Base-by-base conservation (phyloP, 64 coral and sea anemone genomes). In the Orbicella faveolata region DNA sequence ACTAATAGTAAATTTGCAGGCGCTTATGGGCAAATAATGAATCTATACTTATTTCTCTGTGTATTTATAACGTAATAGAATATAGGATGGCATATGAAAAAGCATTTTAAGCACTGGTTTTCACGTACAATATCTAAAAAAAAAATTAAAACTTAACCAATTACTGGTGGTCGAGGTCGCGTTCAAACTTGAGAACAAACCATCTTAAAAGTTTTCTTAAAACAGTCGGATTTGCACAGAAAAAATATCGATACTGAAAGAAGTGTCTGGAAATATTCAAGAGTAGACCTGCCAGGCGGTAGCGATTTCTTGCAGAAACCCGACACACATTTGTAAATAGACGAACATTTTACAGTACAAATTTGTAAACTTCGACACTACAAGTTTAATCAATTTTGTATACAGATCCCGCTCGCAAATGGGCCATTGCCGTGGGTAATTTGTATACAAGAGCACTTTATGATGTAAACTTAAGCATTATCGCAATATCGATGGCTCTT, bases 21-120 rank as follows among this genome's bases (percentile, higher is more conserved):
- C 1, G 37, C 37, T 72, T 65, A 53, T 8, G 1, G 25, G n/a
- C 36, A 44, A 12, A 69, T 16, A 85, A 54, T 72, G 25, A 52
- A 69, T 85, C 11, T 25, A 85, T 72, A 70, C 14, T 30, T 52
- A 52, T 85, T 36, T 36, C 82, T 85, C 12, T 81, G 37, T 85
- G 41, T 73, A 72, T 73, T 72, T 6, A 35, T 52, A 67, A 39
- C 12, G 17, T 18, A 44, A 78, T 51, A 39, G 17, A 78, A 39
- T 44, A 21, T 78, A 19, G 36, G 0, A 8, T 51, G 41, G 16
- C 8, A 20, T 76, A 21, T 51, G 15, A 39, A 83, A 48, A 80
- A 33, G 13, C 21, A 20, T 17, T 61, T 59, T 61, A 1, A 34
- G 34, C 9, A 48, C 15, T 68, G 18, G 6, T 41, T 63, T 5